A percentile compares a stretch with the other conserved stretches of the same genome.
Conservation (phyloP, 1,140 invertebrate species). For the Cydia splendana region DNA sequence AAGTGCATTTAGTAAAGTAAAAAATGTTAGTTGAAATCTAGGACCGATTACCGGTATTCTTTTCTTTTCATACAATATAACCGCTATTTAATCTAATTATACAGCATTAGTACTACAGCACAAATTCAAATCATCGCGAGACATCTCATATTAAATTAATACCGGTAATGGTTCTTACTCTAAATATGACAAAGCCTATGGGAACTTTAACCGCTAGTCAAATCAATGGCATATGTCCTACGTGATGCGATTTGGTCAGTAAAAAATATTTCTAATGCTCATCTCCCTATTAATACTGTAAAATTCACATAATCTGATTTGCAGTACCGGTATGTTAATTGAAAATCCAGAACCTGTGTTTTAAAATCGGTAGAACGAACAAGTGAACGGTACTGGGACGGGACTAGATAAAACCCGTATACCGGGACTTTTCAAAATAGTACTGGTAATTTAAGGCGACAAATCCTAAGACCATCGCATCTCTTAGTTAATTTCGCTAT, state of each 20-base stretch:
- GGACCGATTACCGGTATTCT: neutral
- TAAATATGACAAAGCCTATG: conserved; percentile 27
- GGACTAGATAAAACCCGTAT: neutral
- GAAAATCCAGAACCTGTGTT: too few species aligned
- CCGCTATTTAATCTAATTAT: neutral
- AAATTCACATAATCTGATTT: neutral
- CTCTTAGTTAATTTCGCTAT: conserved; percentile 11
- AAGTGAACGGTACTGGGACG: neutral
- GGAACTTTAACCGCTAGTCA: conserved; percentile 30
- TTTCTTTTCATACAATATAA: too few species aligned
- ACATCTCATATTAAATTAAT: neutral
- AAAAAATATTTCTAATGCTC: neutral
- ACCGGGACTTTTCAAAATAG: neutral
- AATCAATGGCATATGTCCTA: conserved; percentile 20
- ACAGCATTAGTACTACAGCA: neutral
- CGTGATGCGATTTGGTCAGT: conserved; percentile 26
- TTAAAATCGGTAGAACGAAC: too few species aligned
- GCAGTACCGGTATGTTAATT: neutral
- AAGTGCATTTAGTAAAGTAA: conserved; percentile 13
- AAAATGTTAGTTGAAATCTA: neutral
- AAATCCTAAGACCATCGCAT: conserved; percentile 11
- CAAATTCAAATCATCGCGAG: neutral
- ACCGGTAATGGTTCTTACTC: neutral
- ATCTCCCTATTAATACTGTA: neutral
- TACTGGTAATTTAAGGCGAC: neutral